Percentiles rank a stretch among this genome's conserved stretches.
phyloP scores from a whole-genome alignment of 2,113 vertebrate genomes.

The Bombycilla garrulus region DNA sequence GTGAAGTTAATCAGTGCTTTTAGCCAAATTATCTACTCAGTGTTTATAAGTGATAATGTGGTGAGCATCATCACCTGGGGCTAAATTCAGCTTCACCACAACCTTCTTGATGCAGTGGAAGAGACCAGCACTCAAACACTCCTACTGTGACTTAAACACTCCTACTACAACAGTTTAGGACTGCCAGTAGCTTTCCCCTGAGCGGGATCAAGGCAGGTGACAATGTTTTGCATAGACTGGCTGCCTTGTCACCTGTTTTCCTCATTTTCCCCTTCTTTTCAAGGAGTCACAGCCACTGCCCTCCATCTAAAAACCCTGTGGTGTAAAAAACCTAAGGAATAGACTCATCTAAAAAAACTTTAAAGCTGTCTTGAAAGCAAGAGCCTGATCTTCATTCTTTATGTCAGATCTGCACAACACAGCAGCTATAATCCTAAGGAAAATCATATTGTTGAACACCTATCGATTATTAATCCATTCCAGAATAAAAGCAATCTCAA shows the following conservation, averaged over 20 bases:
- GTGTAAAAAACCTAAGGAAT: background rate
- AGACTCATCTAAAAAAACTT: background rate
- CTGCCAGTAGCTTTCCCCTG: background rate
- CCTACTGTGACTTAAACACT: background rate
- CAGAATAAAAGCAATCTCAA: background rate
- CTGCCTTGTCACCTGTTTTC: background rate
- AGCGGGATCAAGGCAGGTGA: background rate
- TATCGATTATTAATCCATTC: background rate
- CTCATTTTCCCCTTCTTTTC: background rate
- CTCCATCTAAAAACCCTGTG: background rate
- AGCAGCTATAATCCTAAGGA: background rate
- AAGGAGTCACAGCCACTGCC: background rate
- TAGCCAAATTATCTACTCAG: rapidly evolving
- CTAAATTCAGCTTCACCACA: background rate
- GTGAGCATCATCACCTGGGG: background rate
- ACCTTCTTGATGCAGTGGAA: background rate
- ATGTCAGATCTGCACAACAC: background rate
- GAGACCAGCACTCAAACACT: background rate
- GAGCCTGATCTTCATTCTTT: background rate
- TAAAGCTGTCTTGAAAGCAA: background rate
- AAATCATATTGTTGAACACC: background rate
- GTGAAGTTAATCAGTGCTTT: background rate
- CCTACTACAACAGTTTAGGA: background rate
- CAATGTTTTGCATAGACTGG: background rate
- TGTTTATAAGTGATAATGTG: background rate